Evolutionary conservation across 92 coral and sea anemone genomes (phyloP).

Genomic region (Zoanthus sociatus): DNA sequence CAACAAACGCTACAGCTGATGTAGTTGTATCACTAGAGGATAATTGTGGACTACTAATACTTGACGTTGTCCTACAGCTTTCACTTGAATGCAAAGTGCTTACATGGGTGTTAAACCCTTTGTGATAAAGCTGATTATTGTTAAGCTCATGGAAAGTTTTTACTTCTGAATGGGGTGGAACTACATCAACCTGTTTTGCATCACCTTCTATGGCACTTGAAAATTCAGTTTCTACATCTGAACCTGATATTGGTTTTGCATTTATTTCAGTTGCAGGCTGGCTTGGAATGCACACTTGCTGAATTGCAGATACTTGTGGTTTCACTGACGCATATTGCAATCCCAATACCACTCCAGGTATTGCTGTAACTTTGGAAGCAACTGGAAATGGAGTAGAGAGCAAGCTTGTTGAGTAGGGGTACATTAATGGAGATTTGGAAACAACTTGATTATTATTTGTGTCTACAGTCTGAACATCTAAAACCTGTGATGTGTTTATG

Average conservation of each 20-base stretch:
- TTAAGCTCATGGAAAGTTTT: neutral
- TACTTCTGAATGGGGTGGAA: neutral
- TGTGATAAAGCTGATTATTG: neutral
- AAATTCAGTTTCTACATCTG: neutral
- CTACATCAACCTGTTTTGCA: neutral
- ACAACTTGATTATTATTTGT: conserved; percentile 14
- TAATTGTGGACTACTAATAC: neutral
- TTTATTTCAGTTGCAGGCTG: neutral
- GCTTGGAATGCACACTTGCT: neutral
- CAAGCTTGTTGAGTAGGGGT: conserved; percentile 41
- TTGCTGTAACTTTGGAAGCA: conserved; percentile 16
- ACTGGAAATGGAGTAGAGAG: conserved; percentile 3
- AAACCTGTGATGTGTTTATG: neutral
- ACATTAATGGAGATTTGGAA: conserved; percentile 18
- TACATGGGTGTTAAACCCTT: neutral
- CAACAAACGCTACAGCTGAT: neutral
- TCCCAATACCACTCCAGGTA: neutral
- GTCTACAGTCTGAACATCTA: conserved; percentile 15
- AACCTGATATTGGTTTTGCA: neutral
- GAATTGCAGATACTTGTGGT: neutral
- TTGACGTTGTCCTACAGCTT: neutral
- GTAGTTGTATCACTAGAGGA: neutral
- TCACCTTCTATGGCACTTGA: neutral
- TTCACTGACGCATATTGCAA: neutral
- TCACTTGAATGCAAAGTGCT: neutral